Evolutionary conservation across 2,888 invertebrate species (phyloP).

Genomic region (Conchocele bisecta): DNA sequence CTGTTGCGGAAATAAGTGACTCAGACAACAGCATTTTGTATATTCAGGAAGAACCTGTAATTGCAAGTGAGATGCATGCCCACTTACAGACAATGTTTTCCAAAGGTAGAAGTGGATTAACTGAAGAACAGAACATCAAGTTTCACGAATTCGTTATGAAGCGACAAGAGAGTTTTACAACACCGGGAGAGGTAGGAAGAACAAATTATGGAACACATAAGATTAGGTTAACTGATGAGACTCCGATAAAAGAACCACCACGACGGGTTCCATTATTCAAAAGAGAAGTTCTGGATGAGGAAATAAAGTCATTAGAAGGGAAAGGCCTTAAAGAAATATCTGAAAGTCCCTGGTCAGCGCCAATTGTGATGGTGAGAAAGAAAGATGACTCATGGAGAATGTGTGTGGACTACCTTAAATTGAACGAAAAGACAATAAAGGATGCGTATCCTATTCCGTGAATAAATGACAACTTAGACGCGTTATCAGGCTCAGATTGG

Average conservation of each 20-base stretch:
- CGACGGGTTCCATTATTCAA: slow-evolving; percentile 12
- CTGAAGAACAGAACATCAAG: background rate
- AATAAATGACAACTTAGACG: slow-evolving; percentile 7
- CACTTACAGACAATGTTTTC: too few relatives aligned
- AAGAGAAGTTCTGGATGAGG: slow-evolving; percentile 16
- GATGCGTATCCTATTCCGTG: slow-evolving; percentile 23
- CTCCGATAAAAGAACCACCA: slow-evolving; percentile 16
- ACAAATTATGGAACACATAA: slow-evolving; percentile 12
- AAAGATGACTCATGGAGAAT: slow-evolving; percentile 20
- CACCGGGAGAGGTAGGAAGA: slow-evolving; percentile 8
- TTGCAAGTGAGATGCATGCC: too few relatives aligned
- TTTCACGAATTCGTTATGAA: slow-evolving; percentile 6
- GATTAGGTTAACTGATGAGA: slow-evolving; percentile 25
- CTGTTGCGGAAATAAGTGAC: too few relatives aligned
- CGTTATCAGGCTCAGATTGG: slow-evolving; percentile 18
- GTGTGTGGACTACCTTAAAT: slow-evolving; percentile 13
- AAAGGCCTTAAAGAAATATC: slow-evolving; percentile 29
- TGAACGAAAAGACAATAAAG: slow-evolving; percentile 6
- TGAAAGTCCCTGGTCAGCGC: slow-evolving; percentile 5
- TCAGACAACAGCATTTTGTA: too few relatives aligned
- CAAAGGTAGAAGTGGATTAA: too few relatives aligned
- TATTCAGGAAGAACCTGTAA: too few relatives aligned
- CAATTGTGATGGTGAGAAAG: slow-evolving; percentile 16
- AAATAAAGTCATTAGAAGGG: slow-evolving; percentile 23
- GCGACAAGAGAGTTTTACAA: slow-evolving; percentile 5